Percentiles rank a stretch among this genome's conserved stretches.
Evolutionary conservation across 1,140 invertebrate species (phyloP).

Genomic region (Propsilocerus akamusi): DNA sequence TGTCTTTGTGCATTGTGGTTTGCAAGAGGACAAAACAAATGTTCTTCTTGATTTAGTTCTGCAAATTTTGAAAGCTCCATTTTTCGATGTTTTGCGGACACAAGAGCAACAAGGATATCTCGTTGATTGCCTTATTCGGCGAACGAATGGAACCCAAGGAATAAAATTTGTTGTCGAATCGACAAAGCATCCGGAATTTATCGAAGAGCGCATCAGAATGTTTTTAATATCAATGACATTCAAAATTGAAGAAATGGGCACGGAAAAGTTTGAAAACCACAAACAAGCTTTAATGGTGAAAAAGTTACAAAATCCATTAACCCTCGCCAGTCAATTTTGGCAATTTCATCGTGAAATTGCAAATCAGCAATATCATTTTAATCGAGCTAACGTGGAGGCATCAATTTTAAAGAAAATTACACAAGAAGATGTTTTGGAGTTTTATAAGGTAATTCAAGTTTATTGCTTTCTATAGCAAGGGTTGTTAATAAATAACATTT

Average conservation of each 20-base stretch:
- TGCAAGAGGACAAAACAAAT: conserved; percentile 60
- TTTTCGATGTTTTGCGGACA: conserved; percentile 76
- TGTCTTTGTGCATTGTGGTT: conserved; percentile 73
- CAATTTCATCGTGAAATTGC: background rate
- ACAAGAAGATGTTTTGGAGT: background rate
- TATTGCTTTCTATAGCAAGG: no score
- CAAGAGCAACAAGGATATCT: conserved; percentile 87
- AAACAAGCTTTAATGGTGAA: background rate
- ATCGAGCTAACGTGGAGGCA: background rate
- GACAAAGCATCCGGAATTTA: conserved; percentile 56
- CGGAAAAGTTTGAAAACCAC: background rate
- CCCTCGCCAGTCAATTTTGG: background rate
- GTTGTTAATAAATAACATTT: background rate
- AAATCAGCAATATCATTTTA: background rate
- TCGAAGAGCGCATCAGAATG: conserved; percentile 72
- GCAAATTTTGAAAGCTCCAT: conserved; percentile 81
- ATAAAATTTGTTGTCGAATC: conserved; percentile 81
- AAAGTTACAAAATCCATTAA: background rate
- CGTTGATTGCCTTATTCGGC: conserved; percentile 68
- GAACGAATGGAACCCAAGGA: conserved; percentile 68
- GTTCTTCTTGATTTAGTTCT: conserved; percentile 63
- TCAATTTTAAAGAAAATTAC: background rate
- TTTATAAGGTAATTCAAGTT: conserved; percentile 3
- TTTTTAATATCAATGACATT: conserved; percentile 69
- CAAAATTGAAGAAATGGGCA: conserved; percentile 14